Evolutionary conservation across 2,888 invertebrate genomes (phyloP).

Genomic region (Alcis repandata): DNA sequence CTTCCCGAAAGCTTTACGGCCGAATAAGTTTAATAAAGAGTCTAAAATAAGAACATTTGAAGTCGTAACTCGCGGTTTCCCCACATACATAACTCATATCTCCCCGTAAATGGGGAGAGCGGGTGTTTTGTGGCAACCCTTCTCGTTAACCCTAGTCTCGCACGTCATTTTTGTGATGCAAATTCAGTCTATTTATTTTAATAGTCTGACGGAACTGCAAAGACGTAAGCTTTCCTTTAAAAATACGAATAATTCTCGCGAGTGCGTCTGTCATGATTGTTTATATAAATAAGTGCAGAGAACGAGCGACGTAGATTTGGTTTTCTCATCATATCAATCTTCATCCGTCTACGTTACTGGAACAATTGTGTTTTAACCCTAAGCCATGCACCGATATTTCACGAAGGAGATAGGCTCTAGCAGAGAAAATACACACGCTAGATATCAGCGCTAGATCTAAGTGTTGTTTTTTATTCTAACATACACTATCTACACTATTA

Average conservation of each 20-base stretch:
- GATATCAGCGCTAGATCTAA: neutral
- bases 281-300: neutral
- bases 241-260: constrained; percentile 7
- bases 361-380: neutral
- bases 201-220: constrained; percentile 21
- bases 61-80: constrained; percentile 39
- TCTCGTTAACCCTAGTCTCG: constrained; percentile 41
- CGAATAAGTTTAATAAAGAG: constrained; percentile 44
- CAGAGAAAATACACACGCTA: neutral
- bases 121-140: constrained; percentile 40
- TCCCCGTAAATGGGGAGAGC: constrained; percentile 30
- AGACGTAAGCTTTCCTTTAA: constrained; percentile 15
- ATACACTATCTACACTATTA: no score
- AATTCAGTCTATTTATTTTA: constrained; percentile 42
- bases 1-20: constrained; percentile 29
- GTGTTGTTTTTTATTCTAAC: no score
- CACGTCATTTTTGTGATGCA: constrained; percentile 44
- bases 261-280: neutral
- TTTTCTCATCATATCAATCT: neutral
- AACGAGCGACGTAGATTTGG: neutral
- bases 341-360: neutral
- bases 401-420: neutral
- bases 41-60: constrained; percentile 40
- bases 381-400: neutral
- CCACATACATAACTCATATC: constrained; percentile 41